Percentiles rank a stretch among this genome's conserved stretches.
Evolutionary conservation across 2,888 invertebrate genomes (phyloP).

Genomic region (Epirrhoe alternata): DNA sequence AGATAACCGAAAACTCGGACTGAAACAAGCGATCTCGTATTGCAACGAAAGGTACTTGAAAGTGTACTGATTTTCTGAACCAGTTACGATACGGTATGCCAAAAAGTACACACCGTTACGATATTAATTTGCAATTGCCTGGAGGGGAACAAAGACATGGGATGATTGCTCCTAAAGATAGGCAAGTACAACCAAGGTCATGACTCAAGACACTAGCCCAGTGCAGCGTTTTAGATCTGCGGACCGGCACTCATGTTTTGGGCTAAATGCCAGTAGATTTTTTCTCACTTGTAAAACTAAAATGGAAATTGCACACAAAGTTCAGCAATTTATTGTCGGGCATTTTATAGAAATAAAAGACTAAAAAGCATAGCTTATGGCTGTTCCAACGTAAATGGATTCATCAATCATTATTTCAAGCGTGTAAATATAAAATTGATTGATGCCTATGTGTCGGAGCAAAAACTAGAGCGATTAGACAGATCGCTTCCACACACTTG

Average conservation of each 20-base stretch:
- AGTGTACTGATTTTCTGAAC: not conserved
- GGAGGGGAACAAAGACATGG: not conserved
- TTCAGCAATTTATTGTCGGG: constrained; percentile 7
- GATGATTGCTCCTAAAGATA: not conserved
- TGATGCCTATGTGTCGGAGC: constrained; percentile 32
- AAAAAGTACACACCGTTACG: not conserved
- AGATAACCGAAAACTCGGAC: not conserved
- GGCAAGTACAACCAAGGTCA: not conserved
- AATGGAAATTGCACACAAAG: constrained; percentile 8
- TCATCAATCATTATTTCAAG: constrained; percentile 33
- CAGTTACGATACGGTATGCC: not conserved
- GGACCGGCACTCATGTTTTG: constrained; percentile 1
- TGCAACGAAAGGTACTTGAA: not conserved
- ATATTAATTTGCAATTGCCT: not conserved
- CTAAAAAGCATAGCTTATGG: not conserved
- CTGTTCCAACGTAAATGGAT: not conserved
- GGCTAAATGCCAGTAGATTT: constrained; percentile 13
- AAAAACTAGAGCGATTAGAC: constrained; percentile 42
- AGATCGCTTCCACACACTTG: constrained; percentile 18
- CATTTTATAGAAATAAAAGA: not conserved
- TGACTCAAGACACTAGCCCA: not conserved
- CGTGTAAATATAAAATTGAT: constrained; percentile 43
- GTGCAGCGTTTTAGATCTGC: not conserved
- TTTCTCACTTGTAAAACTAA: not conserved
- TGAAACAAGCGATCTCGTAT: not conserved